Evolutionary conservation across 2,113 vertebrate species (phyloP).

Genomic region (Oncorhynchus nerka): DNA sequence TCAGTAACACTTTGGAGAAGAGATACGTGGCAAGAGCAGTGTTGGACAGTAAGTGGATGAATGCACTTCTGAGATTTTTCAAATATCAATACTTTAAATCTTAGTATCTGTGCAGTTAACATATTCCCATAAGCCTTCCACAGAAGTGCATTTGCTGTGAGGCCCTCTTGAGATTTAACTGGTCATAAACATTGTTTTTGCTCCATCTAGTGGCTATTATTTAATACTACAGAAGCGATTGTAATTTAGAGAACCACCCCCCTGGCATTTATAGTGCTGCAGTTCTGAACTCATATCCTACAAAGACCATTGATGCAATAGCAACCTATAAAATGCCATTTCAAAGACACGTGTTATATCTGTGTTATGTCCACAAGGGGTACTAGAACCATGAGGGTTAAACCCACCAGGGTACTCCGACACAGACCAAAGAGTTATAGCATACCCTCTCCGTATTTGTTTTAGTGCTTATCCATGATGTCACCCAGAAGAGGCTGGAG

Average conservation of each 20-base stretch:
- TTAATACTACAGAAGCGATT: conserved; percentile 14
- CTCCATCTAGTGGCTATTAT: conserved; percentile 43
- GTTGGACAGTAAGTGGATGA: conserved; percentile 83
- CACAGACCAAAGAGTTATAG: not conserved
- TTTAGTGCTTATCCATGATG: conserved; percentile 82
- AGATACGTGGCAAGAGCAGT: conserved; percentile 74
- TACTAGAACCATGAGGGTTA: too few relatives aligned
- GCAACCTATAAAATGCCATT: not conserved
- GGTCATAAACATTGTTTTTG: conserved; percentile 8
- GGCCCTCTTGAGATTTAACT: not conserved
- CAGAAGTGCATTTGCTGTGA: not conserved
- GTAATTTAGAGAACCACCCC: not conserved
- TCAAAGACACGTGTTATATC: not conserved
- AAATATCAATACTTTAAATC: not conserved
- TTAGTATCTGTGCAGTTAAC: too few relatives aligned
- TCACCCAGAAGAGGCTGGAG: conserved; percentile 66
- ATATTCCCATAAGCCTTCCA: not conserved
- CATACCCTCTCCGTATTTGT: conserved; percentile 29
- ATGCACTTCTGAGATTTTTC: not conserved
- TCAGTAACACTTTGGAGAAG: conserved; percentile 73
- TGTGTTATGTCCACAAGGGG: not conserved
- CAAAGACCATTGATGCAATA: not conserved
- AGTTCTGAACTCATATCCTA: not conserved
- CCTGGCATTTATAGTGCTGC: not conserved
- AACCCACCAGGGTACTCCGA: too few relatives aligned